These are phyloP conservation scores for Pardalotus punctatus DNA, from an alignment of 2,113 vertebrate species.

Conservation along the genomic window DNA sequence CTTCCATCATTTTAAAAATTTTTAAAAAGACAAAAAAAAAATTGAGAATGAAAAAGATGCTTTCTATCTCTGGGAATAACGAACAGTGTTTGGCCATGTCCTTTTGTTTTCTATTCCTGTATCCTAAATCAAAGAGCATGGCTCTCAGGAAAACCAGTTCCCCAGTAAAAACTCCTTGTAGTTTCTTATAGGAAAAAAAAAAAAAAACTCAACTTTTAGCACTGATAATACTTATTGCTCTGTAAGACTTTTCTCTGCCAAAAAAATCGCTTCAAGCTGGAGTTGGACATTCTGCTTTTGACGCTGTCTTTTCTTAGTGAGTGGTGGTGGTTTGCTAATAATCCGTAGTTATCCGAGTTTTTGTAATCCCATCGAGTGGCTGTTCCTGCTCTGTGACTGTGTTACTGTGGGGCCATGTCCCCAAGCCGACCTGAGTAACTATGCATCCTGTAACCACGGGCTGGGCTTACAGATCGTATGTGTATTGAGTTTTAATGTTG, in stretches of 20 bases:
- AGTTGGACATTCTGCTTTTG: slow-evolving; percentile 91
- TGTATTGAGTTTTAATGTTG: slow-evolving; percentile 86
- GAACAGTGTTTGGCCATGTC: slow-evolving; percentile 98
- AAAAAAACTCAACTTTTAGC: slow-evolving; percentile 90
- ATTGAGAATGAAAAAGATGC: slow-evolving; percentile 86
- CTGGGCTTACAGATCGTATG: slow-evolving; percentile 84
- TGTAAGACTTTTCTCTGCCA: slow-evolving; percentile 96
- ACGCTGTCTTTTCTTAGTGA: slow-evolving; percentile 88
- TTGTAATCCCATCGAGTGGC: slow-evolving; percentile 79
- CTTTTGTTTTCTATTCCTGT: slow-evolving; percentile 90
- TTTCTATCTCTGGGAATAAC: slow-evolving; percentile 99
- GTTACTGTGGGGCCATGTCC: slow-evolving; percentile 82
- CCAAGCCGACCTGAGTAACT: slow-evolving; percentile 91
- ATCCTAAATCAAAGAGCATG: slow-evolving; percentile 98
- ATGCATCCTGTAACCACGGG: slow-evolving; percentile 97
- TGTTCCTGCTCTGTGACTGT: slow-evolving; percentile 81
- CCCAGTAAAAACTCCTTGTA: slow-evolving; percentile 81
- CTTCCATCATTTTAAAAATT: slow-evolving; percentile 94
- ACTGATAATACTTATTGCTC: slow-evolving; percentile 94
- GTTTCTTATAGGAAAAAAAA: slow-evolving; percentile 90
- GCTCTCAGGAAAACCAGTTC: slow-evolving; percentile 99
- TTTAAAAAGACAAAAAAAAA: slow-evolving; percentile 82
- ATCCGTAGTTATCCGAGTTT: slow-evolving; percentile 68
- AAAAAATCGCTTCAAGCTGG: slow-evolving; percentile 96
- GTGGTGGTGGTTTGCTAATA: slow-evolving; percentile 82